Percentiles rank a stretch among this genome's conserved stretches.
These are phyloP conservation scores for Darevskia mixta DNA, from an alignment of 2,797 vertebrate species.

Conservation along the genomic window DNA sequence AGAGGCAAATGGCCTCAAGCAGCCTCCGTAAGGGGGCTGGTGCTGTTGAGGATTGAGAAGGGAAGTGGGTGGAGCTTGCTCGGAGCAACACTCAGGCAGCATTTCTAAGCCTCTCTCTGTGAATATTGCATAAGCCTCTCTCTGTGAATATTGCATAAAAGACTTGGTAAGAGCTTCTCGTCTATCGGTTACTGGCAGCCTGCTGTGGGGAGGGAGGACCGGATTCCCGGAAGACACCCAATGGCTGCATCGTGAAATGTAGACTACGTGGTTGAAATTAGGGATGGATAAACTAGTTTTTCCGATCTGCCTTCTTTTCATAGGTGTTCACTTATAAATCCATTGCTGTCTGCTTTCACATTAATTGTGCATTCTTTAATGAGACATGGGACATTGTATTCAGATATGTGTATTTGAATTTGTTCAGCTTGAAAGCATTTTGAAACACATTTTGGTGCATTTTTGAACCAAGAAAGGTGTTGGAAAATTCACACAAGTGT, in stretches of 20 bases:
- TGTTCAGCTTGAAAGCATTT: background rate
- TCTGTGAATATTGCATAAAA: too few relatives aligned
- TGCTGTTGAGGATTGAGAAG: too few relatives aligned
- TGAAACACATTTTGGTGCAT: background rate
- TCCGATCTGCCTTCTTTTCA: background rate
- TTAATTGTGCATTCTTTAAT: background rate
- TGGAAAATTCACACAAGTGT: background rate
- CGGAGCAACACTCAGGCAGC: too few relatives aligned
- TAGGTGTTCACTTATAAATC: background rate
- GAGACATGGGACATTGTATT: background rate
- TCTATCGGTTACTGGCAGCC: too few relatives aligned
- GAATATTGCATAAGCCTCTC: too few relatives aligned
- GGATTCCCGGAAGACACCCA: too few relatives aligned
- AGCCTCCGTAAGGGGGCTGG: too few relatives aligned
- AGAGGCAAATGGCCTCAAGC: too few relatives aligned
- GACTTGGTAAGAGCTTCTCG: too few relatives aligned
- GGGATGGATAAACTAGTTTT: background rate
- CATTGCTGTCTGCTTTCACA: background rate
- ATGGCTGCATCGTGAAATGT: background rate
- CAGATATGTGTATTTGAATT: background rate
- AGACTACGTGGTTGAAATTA: background rate
- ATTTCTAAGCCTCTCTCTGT: too few relatives aligned
- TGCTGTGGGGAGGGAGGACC: too few relatives aligned
- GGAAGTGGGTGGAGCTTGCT: too few relatives aligned
- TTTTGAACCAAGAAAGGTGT: background rate